Evolutionary conservation across 2,888 invertebrate species (phyloP).

Genomic region (Gandaritis pyraliata): DNA sequence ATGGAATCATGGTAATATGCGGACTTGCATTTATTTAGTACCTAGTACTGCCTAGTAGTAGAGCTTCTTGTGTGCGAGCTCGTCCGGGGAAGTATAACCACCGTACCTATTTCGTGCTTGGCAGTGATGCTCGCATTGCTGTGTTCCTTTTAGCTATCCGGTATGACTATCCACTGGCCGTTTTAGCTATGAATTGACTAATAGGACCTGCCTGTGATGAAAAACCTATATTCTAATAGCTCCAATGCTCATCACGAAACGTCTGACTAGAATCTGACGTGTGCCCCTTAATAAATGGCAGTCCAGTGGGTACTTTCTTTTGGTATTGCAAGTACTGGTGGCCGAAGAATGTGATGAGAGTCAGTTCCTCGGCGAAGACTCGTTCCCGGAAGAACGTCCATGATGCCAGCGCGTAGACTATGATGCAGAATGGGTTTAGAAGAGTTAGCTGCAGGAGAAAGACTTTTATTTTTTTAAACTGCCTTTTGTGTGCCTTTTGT

Average conservation of each 20-base stretch:
- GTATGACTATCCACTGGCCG: no score
- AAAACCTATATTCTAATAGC: not conserved
- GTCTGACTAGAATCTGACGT: slow-evolving; percentile 46
- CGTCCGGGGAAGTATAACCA: no score
- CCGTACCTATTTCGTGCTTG: no score
- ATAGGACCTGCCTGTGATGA: no score
- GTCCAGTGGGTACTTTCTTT: slow-evolving; percentile 85
- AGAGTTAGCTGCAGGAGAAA: slow-evolving; percentile 87
- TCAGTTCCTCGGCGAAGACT: slow-evolving; percentile 94
- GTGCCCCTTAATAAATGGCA: slow-evolving; percentile 50
- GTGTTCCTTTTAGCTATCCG: no score
- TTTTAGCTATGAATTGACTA: no score
- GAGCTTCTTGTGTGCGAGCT: no score
- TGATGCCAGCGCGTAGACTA: slow-evolving; percentile 91
- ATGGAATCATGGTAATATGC: no score
- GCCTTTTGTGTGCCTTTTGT: no score
- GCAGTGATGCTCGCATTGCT: no score
- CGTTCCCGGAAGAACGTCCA: slow-evolving; percentile 97
- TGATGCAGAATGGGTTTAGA: slow-evolving; percentile 94
- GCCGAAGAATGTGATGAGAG: slow-evolving; percentile 96
- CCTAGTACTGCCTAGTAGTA: no score
- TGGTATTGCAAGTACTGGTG: slow-evolving; percentile 94
- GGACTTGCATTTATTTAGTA: no score
- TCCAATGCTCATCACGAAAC: slow-evolving; percentile 11
- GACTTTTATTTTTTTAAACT: not conserved